A percentile compares a stretch with the other conserved stretches of the same genome.
These are phyloP conservation scores for Neofelis nebulosa DNA, from an alignment of 2,113 vertebrate genomes.

Conservation along the genomic window DNA sequence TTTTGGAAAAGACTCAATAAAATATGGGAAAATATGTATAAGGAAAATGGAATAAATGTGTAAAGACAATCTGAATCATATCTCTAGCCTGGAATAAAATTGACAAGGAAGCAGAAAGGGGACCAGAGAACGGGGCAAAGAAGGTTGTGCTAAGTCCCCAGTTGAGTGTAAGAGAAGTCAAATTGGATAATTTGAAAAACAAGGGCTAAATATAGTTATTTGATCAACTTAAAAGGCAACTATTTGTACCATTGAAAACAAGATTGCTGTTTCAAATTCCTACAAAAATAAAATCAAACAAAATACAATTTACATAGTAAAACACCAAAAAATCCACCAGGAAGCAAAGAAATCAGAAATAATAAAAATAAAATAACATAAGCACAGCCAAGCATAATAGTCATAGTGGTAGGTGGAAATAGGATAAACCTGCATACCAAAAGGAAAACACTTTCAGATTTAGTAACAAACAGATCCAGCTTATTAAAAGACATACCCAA, in stretches of 20 bases:
- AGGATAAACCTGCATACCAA: background rate
- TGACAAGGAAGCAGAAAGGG: background rate
- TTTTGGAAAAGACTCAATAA: background rate
- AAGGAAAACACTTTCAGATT: background rate
- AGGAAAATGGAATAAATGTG: background rate
- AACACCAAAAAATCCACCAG: background rate
- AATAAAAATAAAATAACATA: conserved; percentile 4
- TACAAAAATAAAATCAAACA: conserved; percentile 39
- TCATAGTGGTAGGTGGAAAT: background rate
- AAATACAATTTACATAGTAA: background rate
- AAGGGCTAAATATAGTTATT: background rate
- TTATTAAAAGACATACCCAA: background rate
- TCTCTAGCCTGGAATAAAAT: background rate
- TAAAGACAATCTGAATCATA: background rate
- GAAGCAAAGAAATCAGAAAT: background rate
- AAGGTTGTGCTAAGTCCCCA: background rate
- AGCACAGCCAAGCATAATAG: background rate
- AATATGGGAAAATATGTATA: background rate
- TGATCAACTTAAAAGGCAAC: background rate
- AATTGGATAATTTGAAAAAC: background rate
- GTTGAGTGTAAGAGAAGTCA: background rate
- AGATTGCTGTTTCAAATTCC: background rate
- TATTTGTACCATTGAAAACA: background rate
- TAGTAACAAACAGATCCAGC: background rate
- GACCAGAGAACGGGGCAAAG: no score